A percentile compares a stretch with the other conserved stretches of the same genome.
These are phyloP conservation scores for Pseudoatta argentina DNA, from an alignment of 1,140 invertebrate genomes.

Conservation along the genomic window DNA sequence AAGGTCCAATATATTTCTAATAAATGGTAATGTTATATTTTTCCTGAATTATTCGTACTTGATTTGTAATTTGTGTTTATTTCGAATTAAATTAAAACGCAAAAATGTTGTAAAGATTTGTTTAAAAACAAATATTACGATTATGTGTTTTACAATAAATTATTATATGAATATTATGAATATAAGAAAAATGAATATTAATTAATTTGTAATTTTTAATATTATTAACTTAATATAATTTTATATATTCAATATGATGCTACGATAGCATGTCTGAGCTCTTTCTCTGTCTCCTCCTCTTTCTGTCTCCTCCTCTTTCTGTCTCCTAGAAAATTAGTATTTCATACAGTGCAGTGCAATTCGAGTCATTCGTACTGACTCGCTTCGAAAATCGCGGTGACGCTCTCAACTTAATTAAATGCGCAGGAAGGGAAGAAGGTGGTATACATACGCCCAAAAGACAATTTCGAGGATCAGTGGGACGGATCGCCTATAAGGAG, in stretches of 20 bases:
- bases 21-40: neutral
- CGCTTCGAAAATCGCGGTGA: conserved; percentile 71
- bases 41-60: neutral
- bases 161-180: conserved; percentile 8
- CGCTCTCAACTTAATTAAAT: conserved; percentile 81
- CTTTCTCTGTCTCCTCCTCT: neutral
- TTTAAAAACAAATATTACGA: neutral
- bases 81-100: neutral
- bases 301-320: neutral
- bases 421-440: conserved; percentile 63
- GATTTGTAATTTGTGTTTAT: neutral
- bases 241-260: neutral
- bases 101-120: conserved; percentile 28
- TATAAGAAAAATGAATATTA: conserved; percentile 1
- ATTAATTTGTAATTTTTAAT: neutral
- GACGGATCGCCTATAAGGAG: conserved; percentile 66
- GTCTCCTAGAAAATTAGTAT: conserved; percentile 43
- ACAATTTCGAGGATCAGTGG: conserved; percentile 56
- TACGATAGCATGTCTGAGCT: neutral
- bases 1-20: too few species aligned
- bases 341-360: conserved; percentile 66
- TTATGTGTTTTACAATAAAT: neutral
- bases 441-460: conserved; percentile 62
- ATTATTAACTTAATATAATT: conserved; percentile 4
- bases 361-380: conserved; percentile 43